phyloP scores from a whole-genome alignment of 1,140 invertebrate genomes.

The Meloidogyne hapla region DNA sequence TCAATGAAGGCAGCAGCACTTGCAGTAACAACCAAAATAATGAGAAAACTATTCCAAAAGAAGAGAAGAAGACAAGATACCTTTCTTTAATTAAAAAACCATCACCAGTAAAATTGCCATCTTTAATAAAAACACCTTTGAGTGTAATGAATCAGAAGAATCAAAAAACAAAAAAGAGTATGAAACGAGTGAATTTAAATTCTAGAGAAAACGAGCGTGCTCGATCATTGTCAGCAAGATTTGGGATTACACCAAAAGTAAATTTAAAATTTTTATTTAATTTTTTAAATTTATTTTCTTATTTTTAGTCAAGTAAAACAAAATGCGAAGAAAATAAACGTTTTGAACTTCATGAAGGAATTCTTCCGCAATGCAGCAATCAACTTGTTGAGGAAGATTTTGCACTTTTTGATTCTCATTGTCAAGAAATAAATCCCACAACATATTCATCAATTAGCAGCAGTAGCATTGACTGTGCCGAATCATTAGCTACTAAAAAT shows the following conservation, averaged over 20 bases:
- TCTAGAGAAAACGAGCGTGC: background rate
- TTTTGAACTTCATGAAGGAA: slow-evolving; percentile 3
- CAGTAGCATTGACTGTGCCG: background rate
- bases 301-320: background rate
- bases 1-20: background rate
- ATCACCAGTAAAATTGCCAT: background rate
- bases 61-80: background rate
- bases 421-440: background rate
- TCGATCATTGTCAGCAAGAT: background rate
- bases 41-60: background rate
- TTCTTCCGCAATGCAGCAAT: background rate
- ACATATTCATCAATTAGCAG: background rate
- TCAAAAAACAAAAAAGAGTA: background rate
- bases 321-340: background rate
- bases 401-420: background rate
- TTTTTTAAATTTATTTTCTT: background rate
- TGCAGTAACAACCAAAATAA: too few species aligned
- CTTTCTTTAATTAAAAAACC: background rate
- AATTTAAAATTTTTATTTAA: background rate
- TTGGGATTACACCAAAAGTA: background rate
- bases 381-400: background rate
- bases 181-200: background rate
- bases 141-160: background rate
- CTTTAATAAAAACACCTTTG: background rate
- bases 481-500: background rate